Evolutionary conservation across 2,888 invertebrate species (phyloP), one percentile per base, ranked within the genome.

Genomic region (Chrysolina americana): DNA sequence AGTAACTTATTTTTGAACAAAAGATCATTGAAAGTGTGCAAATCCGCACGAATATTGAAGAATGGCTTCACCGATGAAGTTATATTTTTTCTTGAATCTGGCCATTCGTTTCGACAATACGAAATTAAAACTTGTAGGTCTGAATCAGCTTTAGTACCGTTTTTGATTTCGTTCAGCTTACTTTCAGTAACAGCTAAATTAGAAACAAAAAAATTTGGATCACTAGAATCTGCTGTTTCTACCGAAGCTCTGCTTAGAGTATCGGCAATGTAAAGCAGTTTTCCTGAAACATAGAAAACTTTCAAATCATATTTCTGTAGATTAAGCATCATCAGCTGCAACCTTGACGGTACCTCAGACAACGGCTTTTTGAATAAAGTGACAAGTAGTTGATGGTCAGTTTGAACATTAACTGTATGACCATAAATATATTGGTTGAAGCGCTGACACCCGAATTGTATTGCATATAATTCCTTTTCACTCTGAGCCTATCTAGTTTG

Each of bases 311-410:
- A 28, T 64, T 41, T 41, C 41, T 64, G 62, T n/a, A 62, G 15
- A 62, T 62, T 62, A 15, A 62, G 23, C 62, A 62, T 62, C 19
- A 62, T 62, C 15, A 3, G 21, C 36, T 62, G 62, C 19, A 62
- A 64, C 17, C 64, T 10, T 41, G 64, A 6, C 41, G 36, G 64
- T n/a, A 64, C 64, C 4, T 64, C 64, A 64, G 64, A 13, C 41
- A 64, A 36, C 8, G 64, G 64, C 41, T 64, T 64, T 10, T 64
- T 41, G 41, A 41, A n/a, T n/a, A n/a, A n/a, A n/a, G n/a, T n/a
- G n/a, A n/a, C n/a, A n/a, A n/a, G n/a, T n/a, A n/a, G n/a, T n/a
- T n/a, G n/a, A n/a, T n/a, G n/a, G n/a, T n/a, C n/a, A n/a, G n/a
- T n/a, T n/a, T n/a, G n/a, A n/a, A n/a, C n/a, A n/a, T n/a, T n/a